These are phyloP conservation scores for Nematopogon swammerdamellus DNA, from an alignment of 2,888 invertebrate genomes.

Conservation along the genomic window DNA sequence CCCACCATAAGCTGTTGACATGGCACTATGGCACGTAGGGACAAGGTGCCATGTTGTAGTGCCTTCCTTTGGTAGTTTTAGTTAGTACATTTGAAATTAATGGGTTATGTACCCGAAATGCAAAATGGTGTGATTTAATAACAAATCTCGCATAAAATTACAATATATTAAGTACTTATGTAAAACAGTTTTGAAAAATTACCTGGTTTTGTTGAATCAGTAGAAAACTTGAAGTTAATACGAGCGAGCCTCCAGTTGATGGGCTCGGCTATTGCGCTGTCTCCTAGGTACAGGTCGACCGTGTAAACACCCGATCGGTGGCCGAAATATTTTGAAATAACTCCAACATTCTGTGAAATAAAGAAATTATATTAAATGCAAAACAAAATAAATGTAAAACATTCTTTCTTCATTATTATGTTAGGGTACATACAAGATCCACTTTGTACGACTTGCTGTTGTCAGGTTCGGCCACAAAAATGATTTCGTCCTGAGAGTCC, in stretches of 20 bases:
- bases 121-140: too few relatives aligned
- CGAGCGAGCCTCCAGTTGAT: slow-evolving; percentile 84
- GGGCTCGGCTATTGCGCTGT: slow-evolving; percentile 86
- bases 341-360: slow-evolving; percentile 65
- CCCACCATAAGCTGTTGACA: too few relatives aligned
- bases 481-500: slow-evolving; percentile 73
- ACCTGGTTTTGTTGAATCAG: background rate
- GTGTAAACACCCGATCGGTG: slow-evolving; percentile 74
- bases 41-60: too few relatives aligned
- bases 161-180: too few relatives aligned
- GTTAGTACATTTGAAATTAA: too few relatives aligned
- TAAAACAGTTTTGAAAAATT: too few relatives aligned
- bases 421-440: slow-evolving; percentile 78
- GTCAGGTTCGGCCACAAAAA: slow-evolving; percentile 92
- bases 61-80: too few relatives aligned
- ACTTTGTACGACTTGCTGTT: slow-evolving; percentile 76
- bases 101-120: too few relatives aligned
- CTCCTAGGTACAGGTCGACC: slow-evolving; percentile 85
- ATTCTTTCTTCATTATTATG: too few relatives aligned
- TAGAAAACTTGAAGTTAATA: slow-evolving; percentile 61
- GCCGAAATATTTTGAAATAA: slow-evolving; percentile 75
- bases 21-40: too few relatives aligned
- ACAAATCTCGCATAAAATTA: too few relatives aligned
- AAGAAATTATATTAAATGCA: background rate
- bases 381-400: too few relatives aligned